Evolutionary conservation across 2,797 vertebrate species (phyloP), one percentile per base, ranked within the genome.

Genomic region (Myioborus miniatus): DNA sequence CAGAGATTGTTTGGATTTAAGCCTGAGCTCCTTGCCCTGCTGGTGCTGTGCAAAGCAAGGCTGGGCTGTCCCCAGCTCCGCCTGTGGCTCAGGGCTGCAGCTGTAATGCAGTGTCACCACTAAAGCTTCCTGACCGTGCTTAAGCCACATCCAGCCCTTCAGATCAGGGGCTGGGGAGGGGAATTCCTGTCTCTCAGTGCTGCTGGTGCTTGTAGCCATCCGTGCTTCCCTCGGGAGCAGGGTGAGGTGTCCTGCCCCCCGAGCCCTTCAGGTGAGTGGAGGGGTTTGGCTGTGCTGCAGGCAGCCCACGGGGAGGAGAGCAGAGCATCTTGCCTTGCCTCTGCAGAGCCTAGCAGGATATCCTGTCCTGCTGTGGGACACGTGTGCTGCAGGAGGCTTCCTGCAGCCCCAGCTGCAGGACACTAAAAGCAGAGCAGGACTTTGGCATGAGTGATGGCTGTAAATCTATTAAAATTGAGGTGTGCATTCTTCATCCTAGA

Each of bases 351-450:
- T 13, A 6, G 53, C 64, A 78, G 53, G 43, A 55, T 77, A 65
- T 88, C 90, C 52, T 91, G 69, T 59, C 87, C 84, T 96, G 67
- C 75, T 96, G 89, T n/a, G 17, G 8, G 89, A 59, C 83, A 93
- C 49, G 65, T 75, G 89, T 83, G 75, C 75, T 80, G 53, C 20
- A 44, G 62, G 70, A 77, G 27, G 39, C 62, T 96, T 80, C 67
- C 83, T 55, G n/a, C 63, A 81, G 34, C 22, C 43, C 15, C 58
- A 62, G 55, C 36, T 34, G 34, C 34, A 34, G 34, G 34, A 59
- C 43, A 19, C 44, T 36, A 6, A 68, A 44, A 90, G 41, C 46
- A 50, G 49, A 60, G 49, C 32, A 83, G 21, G 44, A 34, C 50
- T 89, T 74, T 37, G 43, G 44, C 21, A 2, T 29, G 36, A 74